phyloP scores from a whole-genome alignment of 35 echinoderm and acorn worm genomes.

The Apostichopus japonicus region DNA sequence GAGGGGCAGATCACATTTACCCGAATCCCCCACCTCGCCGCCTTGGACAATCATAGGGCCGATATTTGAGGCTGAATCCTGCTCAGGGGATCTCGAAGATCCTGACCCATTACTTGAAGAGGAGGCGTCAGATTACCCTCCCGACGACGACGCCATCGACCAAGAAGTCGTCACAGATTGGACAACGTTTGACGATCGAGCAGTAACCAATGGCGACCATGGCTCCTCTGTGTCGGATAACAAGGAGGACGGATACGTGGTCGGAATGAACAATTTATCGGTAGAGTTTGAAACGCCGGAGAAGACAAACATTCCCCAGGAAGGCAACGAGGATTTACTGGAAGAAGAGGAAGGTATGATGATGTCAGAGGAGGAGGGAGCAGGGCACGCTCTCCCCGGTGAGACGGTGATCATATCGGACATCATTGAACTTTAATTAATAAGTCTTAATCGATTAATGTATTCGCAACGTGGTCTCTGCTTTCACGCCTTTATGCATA shows the following conservation, averaged over 20 bases:
- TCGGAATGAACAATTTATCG: slow-evolving; percentile 28
- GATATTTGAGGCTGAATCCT: not conserved
- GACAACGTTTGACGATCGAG: not conserved
- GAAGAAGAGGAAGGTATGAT: not conserved
- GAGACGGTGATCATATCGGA: slow-evolving; percentile 47
- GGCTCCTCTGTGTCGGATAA: not conserved
- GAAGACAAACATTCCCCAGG: not conserved
- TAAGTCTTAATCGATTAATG: not conserved
- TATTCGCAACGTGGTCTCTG: not conserved
- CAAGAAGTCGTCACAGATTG: not conserved
- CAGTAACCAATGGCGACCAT: not conserved
- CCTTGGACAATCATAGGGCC: not conserved
- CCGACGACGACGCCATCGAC: not conserved
- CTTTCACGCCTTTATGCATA: not conserved
- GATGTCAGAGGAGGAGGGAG: slow-evolving; percentile 11
- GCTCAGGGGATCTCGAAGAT: not conserved
- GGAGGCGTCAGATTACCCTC: not conserved
- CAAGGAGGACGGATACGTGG: not conserved
- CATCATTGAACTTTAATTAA: slow-evolving; percentile 12
- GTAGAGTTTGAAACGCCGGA: not conserved
- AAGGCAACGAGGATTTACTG: not conserved
- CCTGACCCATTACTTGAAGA: not conserved
- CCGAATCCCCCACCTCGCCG: not conserved
- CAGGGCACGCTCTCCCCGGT: slow-evolving; percentile 9
- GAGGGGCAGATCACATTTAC: not conserved